Conservation (phyloP, 1,140 invertebrate species). For the Polypedilum pembai region DNA sequence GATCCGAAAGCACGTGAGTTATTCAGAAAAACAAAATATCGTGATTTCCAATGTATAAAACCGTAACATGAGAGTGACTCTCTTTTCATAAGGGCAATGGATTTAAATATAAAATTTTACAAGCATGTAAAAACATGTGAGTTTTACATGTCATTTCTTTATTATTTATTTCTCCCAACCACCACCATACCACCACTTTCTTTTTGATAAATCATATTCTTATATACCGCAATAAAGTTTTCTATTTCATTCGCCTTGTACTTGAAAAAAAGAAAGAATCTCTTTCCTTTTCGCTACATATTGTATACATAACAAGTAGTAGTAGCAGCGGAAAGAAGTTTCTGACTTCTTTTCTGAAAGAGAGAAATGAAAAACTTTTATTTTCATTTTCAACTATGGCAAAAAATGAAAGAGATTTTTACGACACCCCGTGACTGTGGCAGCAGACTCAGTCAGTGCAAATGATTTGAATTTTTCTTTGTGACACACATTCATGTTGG, state of each 20-base stretch:
- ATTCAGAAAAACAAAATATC: neutral
- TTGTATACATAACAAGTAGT: constrained; percentile 12
- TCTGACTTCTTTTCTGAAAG: neutral
- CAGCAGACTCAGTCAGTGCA: neutral
- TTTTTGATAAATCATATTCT: constrained; percentile 26
- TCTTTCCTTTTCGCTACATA: neutral
- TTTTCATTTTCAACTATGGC: constrained; percentile 9
- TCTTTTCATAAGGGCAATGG: constrained; percentile 6
- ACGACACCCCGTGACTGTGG: neutral
- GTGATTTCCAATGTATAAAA: constrained; percentile 13
- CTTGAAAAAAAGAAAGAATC: constrained; percentile 11
- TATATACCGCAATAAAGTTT: constrained; percentile 26
- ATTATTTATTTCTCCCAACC: constrained; percentile 12
- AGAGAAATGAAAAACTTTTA: neutral
- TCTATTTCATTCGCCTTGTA: constrained; percentile 28
- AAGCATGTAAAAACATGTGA: constrained; percentile 22
- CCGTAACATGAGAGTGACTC: neutral
- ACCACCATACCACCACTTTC: neutral
- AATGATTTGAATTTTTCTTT: neutral
- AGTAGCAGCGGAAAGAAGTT: neutral
- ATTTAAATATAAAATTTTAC: neutral
- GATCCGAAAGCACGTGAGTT: neutral
- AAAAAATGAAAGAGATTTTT: neutral
- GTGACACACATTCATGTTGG: neutral
- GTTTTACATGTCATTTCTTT: constrained; percentile 21